Conservation (phyloP, 2,797 vertebrate genomes). For the Xenopus petersii region DNA sequence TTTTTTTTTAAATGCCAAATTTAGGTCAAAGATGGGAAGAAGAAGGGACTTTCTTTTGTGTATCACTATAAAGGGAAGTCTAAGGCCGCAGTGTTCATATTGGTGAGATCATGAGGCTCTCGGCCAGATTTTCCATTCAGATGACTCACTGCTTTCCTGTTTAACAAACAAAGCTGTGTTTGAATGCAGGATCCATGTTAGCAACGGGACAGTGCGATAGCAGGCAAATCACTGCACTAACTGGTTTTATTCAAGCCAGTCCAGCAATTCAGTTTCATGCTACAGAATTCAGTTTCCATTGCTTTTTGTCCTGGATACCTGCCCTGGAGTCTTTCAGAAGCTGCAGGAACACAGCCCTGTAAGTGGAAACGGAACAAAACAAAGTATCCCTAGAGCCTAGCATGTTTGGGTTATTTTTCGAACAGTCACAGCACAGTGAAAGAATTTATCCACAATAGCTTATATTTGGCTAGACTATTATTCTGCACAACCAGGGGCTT, state of each 20-base stretch:
- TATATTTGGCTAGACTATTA: too few species aligned
- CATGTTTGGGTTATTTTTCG: too few species aligned
- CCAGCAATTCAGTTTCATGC: not conserved
- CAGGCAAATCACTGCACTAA: constrained; percentile 12
- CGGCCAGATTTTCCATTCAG: constrained; percentile 52
- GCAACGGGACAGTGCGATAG: not conserved
- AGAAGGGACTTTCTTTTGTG: too few species aligned
- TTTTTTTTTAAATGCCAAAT: too few species aligned
- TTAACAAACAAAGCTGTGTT: constrained; percentile 7
- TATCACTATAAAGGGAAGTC: not conserved
- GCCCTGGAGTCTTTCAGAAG: not conserved
- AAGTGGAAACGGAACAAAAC: too few species aligned
- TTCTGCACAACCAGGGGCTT: too few species aligned
- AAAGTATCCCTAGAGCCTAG: too few species aligned
- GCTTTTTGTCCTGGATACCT: not conserved
- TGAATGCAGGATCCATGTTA: not conserved
- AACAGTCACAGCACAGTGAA: too few species aligned
- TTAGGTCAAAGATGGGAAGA: too few species aligned
- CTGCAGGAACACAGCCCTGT: not conserved
- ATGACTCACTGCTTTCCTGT: constrained; percentile 57
- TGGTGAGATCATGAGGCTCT: not conserved
- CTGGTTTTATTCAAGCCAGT: constrained; percentile 16
- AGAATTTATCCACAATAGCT: too few species aligned
- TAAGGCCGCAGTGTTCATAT: not conserved
- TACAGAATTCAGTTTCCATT: not conserved